Evolutionary conservation across 2,888 invertebrate genomes (phyloP).

Genomic region (Drymonia ruficornis): DNA sequence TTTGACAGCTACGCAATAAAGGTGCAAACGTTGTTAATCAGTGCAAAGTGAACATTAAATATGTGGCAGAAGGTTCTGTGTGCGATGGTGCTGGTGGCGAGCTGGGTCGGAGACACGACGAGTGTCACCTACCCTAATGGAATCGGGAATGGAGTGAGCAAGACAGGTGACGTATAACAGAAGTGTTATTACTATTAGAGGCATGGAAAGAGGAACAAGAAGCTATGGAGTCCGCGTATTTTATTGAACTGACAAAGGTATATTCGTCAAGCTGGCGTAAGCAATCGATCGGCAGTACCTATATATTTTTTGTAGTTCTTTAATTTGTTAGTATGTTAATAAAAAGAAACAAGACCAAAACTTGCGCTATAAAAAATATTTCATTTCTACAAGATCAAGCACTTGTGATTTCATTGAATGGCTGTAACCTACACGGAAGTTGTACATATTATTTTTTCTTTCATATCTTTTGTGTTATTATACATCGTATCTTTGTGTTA

Average conservation of each 20-base stretch:
- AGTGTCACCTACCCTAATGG: slow-evolving; percentile 60
- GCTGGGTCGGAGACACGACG: slow-evolving; percentile 64
- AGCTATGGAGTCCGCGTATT: too few species aligned
- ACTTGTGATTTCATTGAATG: too few species aligned
- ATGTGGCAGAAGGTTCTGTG: slow-evolving; percentile 64
- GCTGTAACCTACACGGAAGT: slow-evolving; percentile 1
- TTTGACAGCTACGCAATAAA: slow-evolving; percentile 16
- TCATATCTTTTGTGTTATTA: not conserved
- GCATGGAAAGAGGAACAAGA: too few species aligned
- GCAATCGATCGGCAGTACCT: too few species aligned
- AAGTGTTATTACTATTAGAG: not conserved
- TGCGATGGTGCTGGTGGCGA: slow-evolving; percentile 58
- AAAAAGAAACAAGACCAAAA: too few species aligned
- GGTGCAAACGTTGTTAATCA: slow-evolving; percentile 14
- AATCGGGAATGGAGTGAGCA: slow-evolving; percentile 53
- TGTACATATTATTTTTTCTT: not conserved
- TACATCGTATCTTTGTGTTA: not conserved
- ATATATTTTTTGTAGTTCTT: too few species aligned
- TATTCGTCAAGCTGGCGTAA: too few species aligned
- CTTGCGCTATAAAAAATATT: too few species aligned
- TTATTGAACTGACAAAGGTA: too few species aligned
- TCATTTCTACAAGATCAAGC: too few species aligned
- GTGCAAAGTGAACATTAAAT: slow-evolving; percentile 28
- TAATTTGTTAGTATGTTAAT: too few species aligned
- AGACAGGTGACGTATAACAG: slow-evolving; percentile 60